Conservation (phyloP, 2,113 vertebrate species). For the Sporophila hypoxantha region DNA sequence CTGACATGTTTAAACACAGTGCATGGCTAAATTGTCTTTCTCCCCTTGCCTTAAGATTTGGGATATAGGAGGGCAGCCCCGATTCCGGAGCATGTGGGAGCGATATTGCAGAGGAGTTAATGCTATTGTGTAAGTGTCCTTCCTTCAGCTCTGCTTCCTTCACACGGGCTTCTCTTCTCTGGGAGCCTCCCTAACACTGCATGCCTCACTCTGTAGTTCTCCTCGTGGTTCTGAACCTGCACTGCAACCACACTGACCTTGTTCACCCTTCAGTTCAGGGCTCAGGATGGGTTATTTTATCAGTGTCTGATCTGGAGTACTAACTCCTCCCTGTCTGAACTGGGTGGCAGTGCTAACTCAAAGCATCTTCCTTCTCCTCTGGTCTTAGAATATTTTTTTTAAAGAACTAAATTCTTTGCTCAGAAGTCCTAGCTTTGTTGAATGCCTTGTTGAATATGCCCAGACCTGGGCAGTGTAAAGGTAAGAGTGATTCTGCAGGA, state of each 20-base stretch:
- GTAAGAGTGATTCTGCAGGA: background rate
- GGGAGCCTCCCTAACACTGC: background rate
- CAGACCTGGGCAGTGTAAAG: background rate
- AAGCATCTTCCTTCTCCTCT: background rate
- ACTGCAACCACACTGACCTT: background rate
- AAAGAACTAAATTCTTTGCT: background rate
- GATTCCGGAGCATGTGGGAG: constrained; percentile 99
- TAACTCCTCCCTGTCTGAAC: background rate
- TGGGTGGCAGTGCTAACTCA: background rate
- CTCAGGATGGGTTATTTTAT: background rate
- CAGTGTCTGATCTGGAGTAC: background rate
- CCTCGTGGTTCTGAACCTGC: background rate
- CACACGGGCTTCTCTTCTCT: background rate
- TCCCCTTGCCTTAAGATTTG: constrained; percentile 80
- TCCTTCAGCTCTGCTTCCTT: background rate
- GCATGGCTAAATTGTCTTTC: constrained; percentile 1
- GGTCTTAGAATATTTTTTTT: background rate
- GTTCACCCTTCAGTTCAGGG: background rate
- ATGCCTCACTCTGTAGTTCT: background rate
- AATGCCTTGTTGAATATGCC: background rate
- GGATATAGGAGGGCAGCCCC: constrained; percentile 98
- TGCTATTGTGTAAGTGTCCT: constrained; percentile 91
- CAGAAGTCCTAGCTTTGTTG: background rate
- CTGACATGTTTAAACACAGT: background rate
- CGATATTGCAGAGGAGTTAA: constrained; percentile 97